These are phyloP conservation scores for Trididemnum nubilum DNA, from an alignment of 23 tunicate species.

Conservation along the genomic window DNA sequence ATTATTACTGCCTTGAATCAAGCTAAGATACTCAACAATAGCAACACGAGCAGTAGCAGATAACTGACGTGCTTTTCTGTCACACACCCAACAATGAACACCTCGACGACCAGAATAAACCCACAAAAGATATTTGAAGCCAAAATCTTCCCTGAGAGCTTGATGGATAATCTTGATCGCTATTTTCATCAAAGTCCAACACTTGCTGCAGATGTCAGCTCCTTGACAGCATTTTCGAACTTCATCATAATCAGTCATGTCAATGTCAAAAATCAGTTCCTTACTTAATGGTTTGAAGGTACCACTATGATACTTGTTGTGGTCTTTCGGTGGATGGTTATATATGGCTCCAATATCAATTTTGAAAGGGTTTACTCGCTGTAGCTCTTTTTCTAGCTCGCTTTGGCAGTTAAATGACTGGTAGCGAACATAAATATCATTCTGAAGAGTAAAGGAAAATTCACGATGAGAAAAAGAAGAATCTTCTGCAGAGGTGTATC, in stretches of 20 bases:
- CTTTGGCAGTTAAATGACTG: slow-evolving; percentile 65
- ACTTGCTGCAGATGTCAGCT: slow-evolving; percentile 84
- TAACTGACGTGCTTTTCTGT: slow-evolving; percentile 63
- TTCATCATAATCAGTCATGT: slow-evolving; percentile 99
- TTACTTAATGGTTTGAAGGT: slow-evolving; percentile 74
- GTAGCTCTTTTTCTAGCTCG: slow-evolving; percentile 77
- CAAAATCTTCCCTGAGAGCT: slow-evolving; percentile 88
- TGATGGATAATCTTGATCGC: slow-evolving; percentile 84
- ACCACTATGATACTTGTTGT: slow-evolving; percentile 66
- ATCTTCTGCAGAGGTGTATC: not conserved
- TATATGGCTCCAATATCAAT: slow-evolving; percentile 99
- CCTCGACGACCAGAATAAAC: slow-evolving; percentile 98
- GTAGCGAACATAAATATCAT: slow-evolving; percentile 90
- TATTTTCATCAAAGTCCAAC: slow-evolving; percentile 99
- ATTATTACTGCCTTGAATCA: slow-evolving; percentile 80
- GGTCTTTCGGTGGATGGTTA: slow-evolving; percentile 85
- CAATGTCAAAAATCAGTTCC: slow-evolving; percentile 98
- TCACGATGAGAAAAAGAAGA: slow-evolving; percentile 53
- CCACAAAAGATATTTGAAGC: slow-evolving; percentile 78
- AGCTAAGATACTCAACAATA: slow-evolving; percentile 91
- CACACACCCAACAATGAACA: slow-evolving; percentile 99
- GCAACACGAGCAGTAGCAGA: slow-evolving; percentile 74
- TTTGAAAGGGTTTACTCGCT: slow-evolving; percentile 80
- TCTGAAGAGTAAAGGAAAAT: slow-evolving; percentile 94
- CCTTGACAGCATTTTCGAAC: slow-evolving; percentile 98